Percentiles rank a stretch among this genome's conserved stretches.
Conservation (phyloP, 2,888 invertebrate genomes). For the Mesochorus sp. region DNA sequence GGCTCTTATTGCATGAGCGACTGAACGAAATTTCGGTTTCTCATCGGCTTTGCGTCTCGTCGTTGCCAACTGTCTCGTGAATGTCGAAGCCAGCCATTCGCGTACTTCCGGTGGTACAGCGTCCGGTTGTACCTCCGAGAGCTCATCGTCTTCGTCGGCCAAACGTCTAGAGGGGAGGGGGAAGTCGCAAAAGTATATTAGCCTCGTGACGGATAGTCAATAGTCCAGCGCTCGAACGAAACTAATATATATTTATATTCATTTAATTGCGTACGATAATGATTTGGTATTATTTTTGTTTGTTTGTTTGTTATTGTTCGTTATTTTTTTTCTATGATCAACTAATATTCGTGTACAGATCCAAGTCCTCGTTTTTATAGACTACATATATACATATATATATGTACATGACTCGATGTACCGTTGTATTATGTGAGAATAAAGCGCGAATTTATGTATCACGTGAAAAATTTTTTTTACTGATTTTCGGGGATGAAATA, state of each 20-base stretch:
- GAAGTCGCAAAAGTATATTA: slow-evolving; percentile 26
- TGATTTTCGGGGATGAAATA: not conserved
- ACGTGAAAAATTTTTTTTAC: slow-evolving; percentile 1
- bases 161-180: slow-evolving; percentile 86
- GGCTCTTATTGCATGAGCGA: slow-evolving; percentile 97
- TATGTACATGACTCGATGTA: slow-evolving; percentile 16
- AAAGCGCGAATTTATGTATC: not conserved
- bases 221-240: slow-evolving; percentile 38
- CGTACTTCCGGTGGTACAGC: slow-evolving; percentile 98
- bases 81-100: slow-evolving; percentile 98
- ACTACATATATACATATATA: slow-evolving; percentile 7
- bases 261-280: slow-evolving; percentile 50
- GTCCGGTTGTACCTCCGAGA: slow-evolving; percentile 97
- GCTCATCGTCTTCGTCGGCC: slow-evolving; percentile 96
- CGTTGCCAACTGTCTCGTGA: slow-evolving; percentile 94
- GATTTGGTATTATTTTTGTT: slow-evolving; percentile 39
- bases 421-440: not conserved
- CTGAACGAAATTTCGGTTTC: slow-evolving; percentile 95
- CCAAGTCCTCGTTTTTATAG: slow-evolving; percentile 32
- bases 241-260: too few species aligned
- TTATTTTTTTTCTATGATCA: slow-evolving; percentile 28
- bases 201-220: slow-evolving; percentile 27
- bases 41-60: slow-evolving; percentile 90
- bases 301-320: slow-evolving; percentile 2
- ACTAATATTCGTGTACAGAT: slow-evolving; percentile 23